These are phyloP conservation scores for Heterotis niloticus DNA, from an alignment of 2,113 vertebrate genomes.

Conservation along the genomic window DNA sequence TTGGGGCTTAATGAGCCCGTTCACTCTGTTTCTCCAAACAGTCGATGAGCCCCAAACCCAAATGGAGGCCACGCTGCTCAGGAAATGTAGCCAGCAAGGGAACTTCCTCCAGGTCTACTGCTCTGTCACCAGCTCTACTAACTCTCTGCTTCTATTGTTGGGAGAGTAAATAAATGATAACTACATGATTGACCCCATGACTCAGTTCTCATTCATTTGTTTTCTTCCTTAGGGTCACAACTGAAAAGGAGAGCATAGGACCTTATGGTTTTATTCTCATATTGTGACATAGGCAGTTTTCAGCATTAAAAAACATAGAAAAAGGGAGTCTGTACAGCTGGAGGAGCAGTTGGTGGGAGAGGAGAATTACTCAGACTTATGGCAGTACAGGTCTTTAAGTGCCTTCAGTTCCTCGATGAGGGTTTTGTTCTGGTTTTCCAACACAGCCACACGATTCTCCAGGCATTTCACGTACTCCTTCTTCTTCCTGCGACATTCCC, in stretches of 20 bases:
- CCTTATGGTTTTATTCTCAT: constrained; percentile 19
- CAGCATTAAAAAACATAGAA: constrained; percentile 81
- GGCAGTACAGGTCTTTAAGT: constrained; percentile 99
- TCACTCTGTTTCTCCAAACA: neutral
- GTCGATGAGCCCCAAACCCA: no score
- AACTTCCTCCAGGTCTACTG: no score
- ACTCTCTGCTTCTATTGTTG: no score
- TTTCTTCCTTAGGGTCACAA: neutral
- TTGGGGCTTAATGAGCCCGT: no score
- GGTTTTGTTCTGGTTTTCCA: constrained; percentile 99
- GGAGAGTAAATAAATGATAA: no score
- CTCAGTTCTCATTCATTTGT: neutral
- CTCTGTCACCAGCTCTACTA: no score
- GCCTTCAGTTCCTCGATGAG: constrained; percentile 99
- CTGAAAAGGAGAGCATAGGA: neutral
- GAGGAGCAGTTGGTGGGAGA: constrained; percentile 39
- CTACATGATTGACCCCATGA: no score
- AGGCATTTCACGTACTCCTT: constrained; percentile 99
- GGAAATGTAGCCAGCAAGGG: no score
- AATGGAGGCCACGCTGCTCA: no score
- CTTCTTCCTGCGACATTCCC: constrained; percentile 97
- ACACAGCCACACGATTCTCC: constrained; percentile 96
- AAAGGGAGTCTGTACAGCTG: constrained; percentile 82
- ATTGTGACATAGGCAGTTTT: constrained; percentile 76
- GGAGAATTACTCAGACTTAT: constrained; percentile 91